phyloP scores from a whole-genome alignment of 2,888 invertebrate species.

The Vanessa cardui region DNA sequence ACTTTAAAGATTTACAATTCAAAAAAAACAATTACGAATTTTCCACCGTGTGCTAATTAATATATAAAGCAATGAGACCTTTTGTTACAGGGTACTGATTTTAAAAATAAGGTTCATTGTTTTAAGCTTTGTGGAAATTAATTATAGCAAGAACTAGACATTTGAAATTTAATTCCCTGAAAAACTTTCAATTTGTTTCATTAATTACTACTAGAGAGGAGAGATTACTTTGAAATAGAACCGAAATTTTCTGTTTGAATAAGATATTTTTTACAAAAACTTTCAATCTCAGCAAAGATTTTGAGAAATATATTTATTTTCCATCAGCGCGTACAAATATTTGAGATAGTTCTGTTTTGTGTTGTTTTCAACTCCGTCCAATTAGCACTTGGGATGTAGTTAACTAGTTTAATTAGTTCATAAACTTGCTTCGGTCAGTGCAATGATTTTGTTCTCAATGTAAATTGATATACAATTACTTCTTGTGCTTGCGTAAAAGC shows the following conservation, averaged over 20 bases:
- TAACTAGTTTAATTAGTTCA: slow-evolving; percentile 44
- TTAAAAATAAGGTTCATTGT: background rate
- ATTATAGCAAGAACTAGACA: background rate
- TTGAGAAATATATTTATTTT: slow-evolving; percentile 52
- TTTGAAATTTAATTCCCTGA: background rate
- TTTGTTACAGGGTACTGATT: background rate
- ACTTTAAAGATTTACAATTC: no score
- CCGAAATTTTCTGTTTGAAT: no score
- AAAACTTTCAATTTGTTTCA: background rate
- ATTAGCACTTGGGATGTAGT: slow-evolving; percentile 38
- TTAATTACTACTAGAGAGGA: background rate
- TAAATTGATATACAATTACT: background rate
- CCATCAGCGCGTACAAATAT: slow-evolving; percentile 59
- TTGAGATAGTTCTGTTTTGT: slow-evolving; percentile 47
- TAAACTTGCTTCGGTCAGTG: slow-evolving; percentile 12
- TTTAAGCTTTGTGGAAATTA: background rate
- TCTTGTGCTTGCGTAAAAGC: no score
- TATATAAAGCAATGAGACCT: background rate
- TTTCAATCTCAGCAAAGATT: slow-evolving; percentile 3
- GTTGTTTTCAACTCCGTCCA: slow-evolving; percentile 47
- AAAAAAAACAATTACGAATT: no score
- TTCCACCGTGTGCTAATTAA: background rate
- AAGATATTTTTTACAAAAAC: background rate
- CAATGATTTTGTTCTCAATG: background rate
- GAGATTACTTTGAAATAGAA: background rate